Base-by-base conservation (phyloP, 2,888 invertebrate species). In the Ceriagrion tenellum region DNA sequence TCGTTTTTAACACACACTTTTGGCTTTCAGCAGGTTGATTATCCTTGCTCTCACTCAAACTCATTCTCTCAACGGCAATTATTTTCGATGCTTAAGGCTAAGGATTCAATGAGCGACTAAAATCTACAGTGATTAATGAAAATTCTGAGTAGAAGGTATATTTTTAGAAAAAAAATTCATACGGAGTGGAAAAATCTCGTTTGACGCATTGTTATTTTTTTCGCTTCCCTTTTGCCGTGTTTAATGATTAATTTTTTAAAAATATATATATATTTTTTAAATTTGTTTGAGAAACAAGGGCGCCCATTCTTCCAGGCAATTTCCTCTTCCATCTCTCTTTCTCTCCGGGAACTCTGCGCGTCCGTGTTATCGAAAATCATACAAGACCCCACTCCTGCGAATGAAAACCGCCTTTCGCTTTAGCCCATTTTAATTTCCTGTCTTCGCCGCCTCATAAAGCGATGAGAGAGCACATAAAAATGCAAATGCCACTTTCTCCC, bases 351-450 rank as follows among this genome's bases (percentile, higher is more conserved):
- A 69, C 69, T 40, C 63, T 59, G n/a, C 89, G 55, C 88, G 55
- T 3, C 69, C 47, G 93, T 93, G 47, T 93, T 93, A 93, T 93
- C 93, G 93, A 93, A 93, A 93, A 93, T 93, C 63, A 93, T 74
- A 93, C 93, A 40, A 10, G 26, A 47, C 63, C 55, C 59, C 89
- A 81, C 81, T 89, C 55, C 89, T 55, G 93, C 35, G 69, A 93
- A 91, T 91, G 91, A 91, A 47, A 63, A 74, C 63, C 93, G 40
- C 93, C 93, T 93, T 74, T 93, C 93, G 69, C 93, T 69, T 47
- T 18, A 35, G 93, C 69, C 93, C 47, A 93, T 93, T 93, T 93
- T 93, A 93, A 93, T 93, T 93, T 93, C 93, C 93, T 93, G 93
- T 93, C 93, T 93, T 93, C 93, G 18, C 40, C 93, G 47, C 93